A percentile compares a stretch with the other conserved stretches of the same genome.
phyloP scores from a whole-genome alignment of 2,797 vertebrate species.

The Microctenopoma lineatum region DNA sequence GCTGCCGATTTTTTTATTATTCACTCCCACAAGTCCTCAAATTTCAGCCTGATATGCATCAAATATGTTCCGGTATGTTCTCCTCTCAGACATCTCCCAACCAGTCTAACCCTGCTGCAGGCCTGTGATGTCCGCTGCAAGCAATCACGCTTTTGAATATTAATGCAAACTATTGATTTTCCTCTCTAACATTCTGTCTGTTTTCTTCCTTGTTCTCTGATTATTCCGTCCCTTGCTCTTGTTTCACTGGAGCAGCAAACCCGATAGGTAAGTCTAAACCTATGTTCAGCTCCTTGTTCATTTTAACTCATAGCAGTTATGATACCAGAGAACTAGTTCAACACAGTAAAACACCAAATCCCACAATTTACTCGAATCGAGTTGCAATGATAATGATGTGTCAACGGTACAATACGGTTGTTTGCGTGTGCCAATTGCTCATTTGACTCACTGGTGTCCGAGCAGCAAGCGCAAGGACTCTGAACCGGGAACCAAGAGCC shows the following conservation, averaged over 20 bases:
- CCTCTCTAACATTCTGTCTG: constrained; percentile 74
- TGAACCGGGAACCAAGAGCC: constrained; percentile 94
- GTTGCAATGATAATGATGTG: constrained; percentile 45
- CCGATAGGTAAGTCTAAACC: constrained; percentile 91
- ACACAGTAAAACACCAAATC: constrained; percentile 41
- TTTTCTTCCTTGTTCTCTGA: constrained; percentile 72
- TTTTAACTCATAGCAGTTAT: constrained; percentile 64
- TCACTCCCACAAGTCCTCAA: constrained; percentile 26
- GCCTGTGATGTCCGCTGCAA: constrained; percentile 66
- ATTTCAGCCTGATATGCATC: constrained; percentile 38
- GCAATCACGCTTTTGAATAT: constrained; percentile 81
- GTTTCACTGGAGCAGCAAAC: constrained; percentile 88
- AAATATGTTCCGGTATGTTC: constrained; percentile 55
- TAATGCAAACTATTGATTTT: constrained; percentile 82
- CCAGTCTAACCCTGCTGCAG: constrained; percentile 51
- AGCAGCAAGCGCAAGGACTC: constrained; percentile 96
- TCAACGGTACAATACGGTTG: constrained; percentile 17
- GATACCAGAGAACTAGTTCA: constrained; percentile 32
- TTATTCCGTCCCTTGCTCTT: constrained; percentile 65
- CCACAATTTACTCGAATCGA: constrained; percentile 45
- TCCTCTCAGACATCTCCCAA: constrained; percentile 51
- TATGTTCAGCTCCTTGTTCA: constrained; percentile 65
- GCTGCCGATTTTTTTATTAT: constrained; percentile 18
- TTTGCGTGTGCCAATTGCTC: constrained; percentile 61
- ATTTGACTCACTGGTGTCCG: constrained; percentile 58